Conservation (phyloP, 2,113 vertebrate species). For the Pelodiscus sinensis region DNA sequence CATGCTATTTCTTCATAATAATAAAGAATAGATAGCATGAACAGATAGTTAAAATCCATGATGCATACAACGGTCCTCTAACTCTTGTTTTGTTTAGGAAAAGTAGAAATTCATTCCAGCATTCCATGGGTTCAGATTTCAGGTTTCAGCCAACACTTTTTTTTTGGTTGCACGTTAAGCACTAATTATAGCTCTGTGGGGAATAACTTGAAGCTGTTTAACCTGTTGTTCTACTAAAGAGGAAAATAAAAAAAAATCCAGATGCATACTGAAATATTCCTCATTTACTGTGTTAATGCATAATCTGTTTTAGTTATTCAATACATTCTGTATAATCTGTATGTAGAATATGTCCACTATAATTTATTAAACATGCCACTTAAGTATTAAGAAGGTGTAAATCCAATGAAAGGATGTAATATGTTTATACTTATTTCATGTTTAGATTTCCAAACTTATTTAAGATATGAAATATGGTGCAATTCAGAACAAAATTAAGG, state of each 20-base stretch:
- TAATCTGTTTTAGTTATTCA: neutral
- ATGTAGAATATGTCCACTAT: neutral
- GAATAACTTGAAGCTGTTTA: slow-evolving; percentile 60
- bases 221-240: slow-evolving; percentile 38
- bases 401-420: neutral
- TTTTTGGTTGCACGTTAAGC: slow-evolving; percentile 52
- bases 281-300: neutral
- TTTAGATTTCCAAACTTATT: neutral
- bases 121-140: slow-evolving; percentile 51
- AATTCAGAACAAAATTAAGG: neutral
- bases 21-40: neutral
- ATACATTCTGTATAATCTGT: accelerated
- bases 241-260: slow-evolving; percentile 19
- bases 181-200: slow-evolving; percentile 62
- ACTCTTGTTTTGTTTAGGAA: slow-evolving; percentile 40
- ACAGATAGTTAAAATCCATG: neutral
- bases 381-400: neutral
- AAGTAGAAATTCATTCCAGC: slow-evolving; percentile 26
- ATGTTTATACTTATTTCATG: neutral
- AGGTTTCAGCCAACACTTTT: slow-evolving; percentile 32
- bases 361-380: neutral
- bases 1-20: neutral
- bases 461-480: neutral
- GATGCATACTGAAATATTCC: slow-evolving; percentile 4
- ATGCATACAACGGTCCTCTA: neutral